phyloP scores from a whole-genome alignment of 2,888 invertebrate species.

The Heliconius hortense region DNA sequence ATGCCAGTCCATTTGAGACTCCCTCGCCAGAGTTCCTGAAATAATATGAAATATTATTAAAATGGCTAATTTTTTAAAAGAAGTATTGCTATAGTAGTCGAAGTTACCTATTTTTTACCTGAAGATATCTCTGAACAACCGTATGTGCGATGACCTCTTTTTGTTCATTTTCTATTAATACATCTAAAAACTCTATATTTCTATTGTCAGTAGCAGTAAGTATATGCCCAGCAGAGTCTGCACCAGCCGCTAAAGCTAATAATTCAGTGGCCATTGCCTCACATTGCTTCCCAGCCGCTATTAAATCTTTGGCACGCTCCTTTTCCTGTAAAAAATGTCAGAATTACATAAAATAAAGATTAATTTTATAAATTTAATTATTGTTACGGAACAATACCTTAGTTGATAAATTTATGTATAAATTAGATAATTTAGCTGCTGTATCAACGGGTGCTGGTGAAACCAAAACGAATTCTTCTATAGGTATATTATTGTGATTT shows the following conservation, averaged over 20 bases:
- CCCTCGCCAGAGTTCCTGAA: conserved; percentile 98
- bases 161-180: conserved; percentile 98
- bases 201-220: conserved; percentile 97
- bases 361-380: background rate
- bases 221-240: conserved; percentile 96
- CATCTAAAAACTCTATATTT: conserved; percentile 97
- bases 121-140: conserved; percentile 97
- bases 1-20: conserved; percentile 97
- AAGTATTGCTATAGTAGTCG: conserved; percentile 47
- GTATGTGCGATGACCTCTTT: conserved; percentile 99
- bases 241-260: conserved; percentile 94
- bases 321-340: conserved; percentile 86
- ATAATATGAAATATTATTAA: conserved; percentile 47
- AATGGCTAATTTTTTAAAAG: conserved; percentile 26
- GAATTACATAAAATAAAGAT: background rate
- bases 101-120: conserved; percentile 87
- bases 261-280: conserved; percentile 99
- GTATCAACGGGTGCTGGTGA: conserved; percentile 99
- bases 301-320: conserved; percentile 97
- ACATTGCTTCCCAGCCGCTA: conserved; percentile 97
- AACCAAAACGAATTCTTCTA: conserved; percentile 98
- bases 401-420: conserved; percentile 92
- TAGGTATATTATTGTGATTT: conserved; percentile 96
- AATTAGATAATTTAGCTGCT: conserved; percentile 97
- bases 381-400: conserved; percentile 79